Conservation (phyloP, 2,888 invertebrate species). For the Creontiades dilutus region DNA sequence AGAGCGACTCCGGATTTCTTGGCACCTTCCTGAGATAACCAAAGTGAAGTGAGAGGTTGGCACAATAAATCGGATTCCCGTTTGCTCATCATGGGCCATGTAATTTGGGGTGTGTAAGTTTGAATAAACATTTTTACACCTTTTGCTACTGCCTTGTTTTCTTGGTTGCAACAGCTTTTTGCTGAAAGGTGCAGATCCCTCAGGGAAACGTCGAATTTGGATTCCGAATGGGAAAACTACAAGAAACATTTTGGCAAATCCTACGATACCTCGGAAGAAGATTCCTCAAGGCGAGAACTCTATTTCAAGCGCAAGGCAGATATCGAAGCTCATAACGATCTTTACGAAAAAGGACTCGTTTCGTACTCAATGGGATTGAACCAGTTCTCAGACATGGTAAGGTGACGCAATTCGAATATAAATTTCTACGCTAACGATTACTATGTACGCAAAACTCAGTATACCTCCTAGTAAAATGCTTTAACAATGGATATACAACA, state of each 20-base stretch:
- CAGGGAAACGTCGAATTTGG: background rate
- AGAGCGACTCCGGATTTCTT: no score
- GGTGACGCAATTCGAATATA: background rate
- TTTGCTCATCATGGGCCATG: no score
- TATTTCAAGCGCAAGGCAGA: slow-evolving; percentile 86
- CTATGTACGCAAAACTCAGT: no score
- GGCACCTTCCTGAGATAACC: no score
- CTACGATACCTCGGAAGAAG: slow-evolving; percentile 26
- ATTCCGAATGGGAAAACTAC: slow-evolving; percentile 8
- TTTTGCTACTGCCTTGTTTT: background rate
- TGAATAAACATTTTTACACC: no score
- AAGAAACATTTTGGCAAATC: background rate
- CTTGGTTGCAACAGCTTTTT: background rate
- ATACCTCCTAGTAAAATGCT: no score
- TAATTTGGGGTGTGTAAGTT: no score
- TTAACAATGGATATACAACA: no score
- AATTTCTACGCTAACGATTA: no score
- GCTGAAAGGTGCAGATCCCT: background rate
- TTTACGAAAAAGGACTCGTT: slow-evolving; percentile 83
- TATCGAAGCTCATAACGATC: slow-evolving; percentile 91
- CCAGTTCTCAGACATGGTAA: slow-evolving; percentile 90
- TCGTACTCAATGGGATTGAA: slow-evolving; percentile 86
- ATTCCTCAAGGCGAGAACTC: slow-evolving; percentile 39
- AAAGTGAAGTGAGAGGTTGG: no score
- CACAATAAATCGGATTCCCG: no score